Evolutionary conservation across 2,888 invertebrate genomes (phyloP).

Genomic region (Eilema caniola): DNA sequence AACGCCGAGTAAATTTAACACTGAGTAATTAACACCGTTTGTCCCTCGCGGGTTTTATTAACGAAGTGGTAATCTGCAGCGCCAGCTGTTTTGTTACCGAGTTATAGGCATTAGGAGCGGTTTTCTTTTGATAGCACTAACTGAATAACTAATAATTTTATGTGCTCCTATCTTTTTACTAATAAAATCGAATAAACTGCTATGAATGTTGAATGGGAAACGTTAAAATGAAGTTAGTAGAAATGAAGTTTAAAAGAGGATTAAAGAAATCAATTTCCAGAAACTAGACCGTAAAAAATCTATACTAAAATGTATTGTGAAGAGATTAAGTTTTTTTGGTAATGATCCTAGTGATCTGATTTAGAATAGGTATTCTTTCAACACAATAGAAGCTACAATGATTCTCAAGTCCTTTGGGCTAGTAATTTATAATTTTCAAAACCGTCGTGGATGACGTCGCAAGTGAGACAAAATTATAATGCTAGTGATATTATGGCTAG

Average conservation of each 20-base stretch:
- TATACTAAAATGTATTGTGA: no score
- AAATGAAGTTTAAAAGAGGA: background rate
- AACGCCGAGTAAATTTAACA: constrained; percentile 37
- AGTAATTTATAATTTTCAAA: no score
- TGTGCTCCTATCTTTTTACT: background rate
- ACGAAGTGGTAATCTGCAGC: constrained; percentile 5
- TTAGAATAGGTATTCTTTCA: no score
- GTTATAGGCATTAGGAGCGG: background rate
- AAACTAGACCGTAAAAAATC: background rate
- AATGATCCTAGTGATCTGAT: no score
- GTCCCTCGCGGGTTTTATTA: background rate
- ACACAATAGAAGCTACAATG: no score
- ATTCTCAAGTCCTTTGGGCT: no score
- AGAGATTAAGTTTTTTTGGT: no score
- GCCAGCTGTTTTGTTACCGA: background rate
- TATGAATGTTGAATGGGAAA: background rate
- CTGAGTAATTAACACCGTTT: constrained; percentile 23
- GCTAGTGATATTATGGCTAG: no score
- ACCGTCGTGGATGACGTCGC: no score
- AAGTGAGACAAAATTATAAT: no score
- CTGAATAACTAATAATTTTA: background rate
- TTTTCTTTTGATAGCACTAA: background rate
- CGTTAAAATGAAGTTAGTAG: no score
- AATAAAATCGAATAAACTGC: background rate
- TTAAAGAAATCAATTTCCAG: no score